Conservation (phyloP, 1,140 invertebrate genomes). For the Nephotettix cincticeps region DNA sequence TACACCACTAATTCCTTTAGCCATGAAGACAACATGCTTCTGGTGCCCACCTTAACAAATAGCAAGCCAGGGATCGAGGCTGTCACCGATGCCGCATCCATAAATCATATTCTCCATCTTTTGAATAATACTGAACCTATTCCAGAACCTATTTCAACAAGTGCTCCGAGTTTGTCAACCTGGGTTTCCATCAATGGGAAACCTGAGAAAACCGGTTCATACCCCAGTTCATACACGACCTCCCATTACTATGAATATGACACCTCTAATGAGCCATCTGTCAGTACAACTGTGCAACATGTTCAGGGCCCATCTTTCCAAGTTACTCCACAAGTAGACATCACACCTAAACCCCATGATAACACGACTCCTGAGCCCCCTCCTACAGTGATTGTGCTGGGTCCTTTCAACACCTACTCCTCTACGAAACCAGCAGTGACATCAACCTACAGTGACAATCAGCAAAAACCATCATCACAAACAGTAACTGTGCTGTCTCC, state of each 20-base stretch:
- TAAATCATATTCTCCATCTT: constrained; percentile 49
- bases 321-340: constrained; percentile 37
- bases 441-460: constrained; percentile 38
- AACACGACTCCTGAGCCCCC: constrained; percentile 53
- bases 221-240: constrained; percentile 25
- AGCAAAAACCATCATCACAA: constrained; percentile 13
- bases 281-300: constrained; percentile 41
- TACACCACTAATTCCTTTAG: background rate
- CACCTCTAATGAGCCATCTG: constrained; percentile 17
- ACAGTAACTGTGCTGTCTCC: constrained; percentile 25
- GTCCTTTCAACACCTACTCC: constrained; percentile 49
- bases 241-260: constrained; percentile 22
- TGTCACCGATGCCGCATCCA: constrained; percentile 47
- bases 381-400: constrained; percentile 70
- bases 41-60: constrained; percentile 54
- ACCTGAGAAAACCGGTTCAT: constrained; percentile 38
- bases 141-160: constrained; percentile 37
- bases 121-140: constrained; percentile 44
- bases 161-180: constrained; percentile 50
- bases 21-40: constrained; percentile 49
- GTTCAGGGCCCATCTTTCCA: constrained; percentile 43
- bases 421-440: constrained; percentile 40
- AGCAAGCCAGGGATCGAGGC: constrained; percentile 46
- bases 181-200: constrained; percentile 52
- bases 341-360: constrained; percentile 37